phyloP scores from a whole-genome alignment of 2,888 invertebrate species.

The Lymantria dispar region DNA sequence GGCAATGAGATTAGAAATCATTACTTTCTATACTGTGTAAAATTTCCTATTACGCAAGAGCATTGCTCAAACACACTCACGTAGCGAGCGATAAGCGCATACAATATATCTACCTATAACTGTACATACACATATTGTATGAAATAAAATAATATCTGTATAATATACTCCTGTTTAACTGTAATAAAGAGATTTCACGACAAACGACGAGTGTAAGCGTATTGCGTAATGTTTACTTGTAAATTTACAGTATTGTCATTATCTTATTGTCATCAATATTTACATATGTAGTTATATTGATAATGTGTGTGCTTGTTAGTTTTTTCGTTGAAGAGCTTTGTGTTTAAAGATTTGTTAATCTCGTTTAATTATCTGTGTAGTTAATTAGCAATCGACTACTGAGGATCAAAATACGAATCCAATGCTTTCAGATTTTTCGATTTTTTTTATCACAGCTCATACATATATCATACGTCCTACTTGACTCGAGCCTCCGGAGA shows the following conservation, averaged over 20 bases:
- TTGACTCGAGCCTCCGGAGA: no score
- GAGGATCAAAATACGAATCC: no score
- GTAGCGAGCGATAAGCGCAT: slow-evolving; percentile 44
- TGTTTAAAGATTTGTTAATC: no score
- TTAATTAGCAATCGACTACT: no score
- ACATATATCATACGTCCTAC: no score
- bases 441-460: no score
- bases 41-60: slow-evolving; percentile 60
- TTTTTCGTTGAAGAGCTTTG: no score
- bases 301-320: no score
- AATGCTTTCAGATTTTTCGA: no score
- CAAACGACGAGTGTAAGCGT: neutral
- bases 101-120: slow-evolving; percentile 20
- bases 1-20: slow-evolving; percentile 66
- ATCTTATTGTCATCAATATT: neutral
- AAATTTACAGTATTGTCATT: slow-evolving; percentile 1
- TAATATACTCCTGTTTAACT: slow-evolving; percentile 14
- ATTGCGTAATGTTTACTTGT: neutral
- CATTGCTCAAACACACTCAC: slow-evolving; percentile 42
- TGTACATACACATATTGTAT: slow-evolving; percentile 25
- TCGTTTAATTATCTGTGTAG: no score
- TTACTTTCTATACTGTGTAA: slow-evolving; percentile 62
- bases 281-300: no score
- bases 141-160: slow-evolving; percentile 23
- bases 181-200: neutral